Evolutionary conservation across 2,797 vertebrate species (phyloP).

Genomic region (Uromys caudimaculatus): DNA sequence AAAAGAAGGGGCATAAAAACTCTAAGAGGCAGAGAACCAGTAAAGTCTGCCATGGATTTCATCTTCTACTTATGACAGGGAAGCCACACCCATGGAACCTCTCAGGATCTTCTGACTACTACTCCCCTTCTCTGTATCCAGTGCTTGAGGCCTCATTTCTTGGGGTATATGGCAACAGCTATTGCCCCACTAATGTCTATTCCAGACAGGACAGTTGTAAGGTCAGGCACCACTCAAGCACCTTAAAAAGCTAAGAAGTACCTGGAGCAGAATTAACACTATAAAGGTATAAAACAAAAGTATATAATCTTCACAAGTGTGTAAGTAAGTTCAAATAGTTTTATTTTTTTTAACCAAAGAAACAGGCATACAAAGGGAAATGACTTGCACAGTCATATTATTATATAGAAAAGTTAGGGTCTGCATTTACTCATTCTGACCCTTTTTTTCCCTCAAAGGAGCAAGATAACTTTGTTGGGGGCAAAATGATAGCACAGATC

Average conservation of each 20-base stretch:
- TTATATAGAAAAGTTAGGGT: not conserved
- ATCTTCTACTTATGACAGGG: not conserved
- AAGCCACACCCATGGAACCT: not conserved
- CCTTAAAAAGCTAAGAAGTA: constrained; percentile 22
- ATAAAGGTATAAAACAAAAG: not conserved
- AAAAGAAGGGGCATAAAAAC: not conserved
- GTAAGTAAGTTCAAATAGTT: not conserved
- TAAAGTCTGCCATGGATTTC: not conserved
- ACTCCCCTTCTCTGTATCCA: not conserved
- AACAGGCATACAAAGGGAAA: not conserved
- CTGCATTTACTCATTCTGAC: not conserved
- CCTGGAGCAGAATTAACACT: not conserved
- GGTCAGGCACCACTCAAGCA: not conserved
- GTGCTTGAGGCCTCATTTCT: not conserved
- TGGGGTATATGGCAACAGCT: not conserved
- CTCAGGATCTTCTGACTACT: not conserved
- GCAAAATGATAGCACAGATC: not conserved
- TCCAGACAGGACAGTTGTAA: not conserved
- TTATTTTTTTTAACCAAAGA: constrained; percentile 24
- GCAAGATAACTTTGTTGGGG: not conserved
- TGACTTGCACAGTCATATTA: not conserved
- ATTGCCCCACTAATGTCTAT: not conserved
- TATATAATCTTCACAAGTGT: not conserved
- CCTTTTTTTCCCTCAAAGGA: no score
- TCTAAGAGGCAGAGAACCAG: not conserved